Conservation (phyloP, 2,113 vertebrate species). For the Cnemophilus loriae region DNA sequence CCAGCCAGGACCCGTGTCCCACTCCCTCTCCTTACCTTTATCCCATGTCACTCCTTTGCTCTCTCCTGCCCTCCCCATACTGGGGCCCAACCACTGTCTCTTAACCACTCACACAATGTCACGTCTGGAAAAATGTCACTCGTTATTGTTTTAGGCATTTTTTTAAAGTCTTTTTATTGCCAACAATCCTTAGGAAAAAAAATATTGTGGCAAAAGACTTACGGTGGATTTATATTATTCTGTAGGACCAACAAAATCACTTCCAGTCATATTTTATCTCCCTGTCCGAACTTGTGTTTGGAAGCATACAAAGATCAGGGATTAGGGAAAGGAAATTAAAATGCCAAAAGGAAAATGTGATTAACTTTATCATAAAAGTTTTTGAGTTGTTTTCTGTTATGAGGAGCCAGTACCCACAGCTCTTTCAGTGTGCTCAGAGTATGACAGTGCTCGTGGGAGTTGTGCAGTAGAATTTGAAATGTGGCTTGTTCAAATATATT, state of each 20-base stretch:
- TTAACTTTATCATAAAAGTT: not conserved
- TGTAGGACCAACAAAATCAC: not conserved
- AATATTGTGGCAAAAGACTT: not conserved
- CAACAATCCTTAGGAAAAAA: not conserved
- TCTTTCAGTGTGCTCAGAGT: not conserved
- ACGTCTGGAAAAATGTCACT: not conserved
- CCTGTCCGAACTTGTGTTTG: not conserved
- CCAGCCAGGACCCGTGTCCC: not conserved
- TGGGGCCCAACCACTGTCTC: not conserved
- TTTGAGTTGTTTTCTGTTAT: not conserved
- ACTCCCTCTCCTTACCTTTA: not conserved
- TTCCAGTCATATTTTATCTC: not conserved
- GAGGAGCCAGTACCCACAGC: not conserved
- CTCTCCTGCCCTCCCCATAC: not conserved
- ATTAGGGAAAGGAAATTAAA: constrained; percentile 37
- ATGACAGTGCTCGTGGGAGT: not conserved
- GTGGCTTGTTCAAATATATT: not conserved
- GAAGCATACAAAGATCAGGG: not conserved
- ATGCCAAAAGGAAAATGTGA: not conserved
- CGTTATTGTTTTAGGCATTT: not conserved
- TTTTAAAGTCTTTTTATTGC: not conserved
- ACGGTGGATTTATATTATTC: not conserved
- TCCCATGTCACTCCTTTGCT: not conserved
- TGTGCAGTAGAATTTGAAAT: not conserved
- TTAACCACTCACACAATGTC: not conserved